Base-by-base conservation (phyloP, 2,797 vertebrate genomes). In the Craterocephalus amniculus region DNA sequence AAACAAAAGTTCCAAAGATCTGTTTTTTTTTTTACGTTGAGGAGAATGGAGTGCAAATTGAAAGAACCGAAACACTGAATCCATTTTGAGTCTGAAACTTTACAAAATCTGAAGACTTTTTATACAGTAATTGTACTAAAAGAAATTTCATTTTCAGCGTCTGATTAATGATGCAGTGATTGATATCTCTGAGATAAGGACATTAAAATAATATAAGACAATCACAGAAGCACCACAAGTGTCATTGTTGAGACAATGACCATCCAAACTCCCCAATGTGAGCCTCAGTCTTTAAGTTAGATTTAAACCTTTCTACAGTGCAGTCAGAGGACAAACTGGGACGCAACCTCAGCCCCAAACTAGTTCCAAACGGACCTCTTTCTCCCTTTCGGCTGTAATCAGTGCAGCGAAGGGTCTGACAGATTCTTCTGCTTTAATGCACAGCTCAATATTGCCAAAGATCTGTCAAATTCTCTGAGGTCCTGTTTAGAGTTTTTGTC, bases 401-500 rank as follows among this genome's bases (percentile, higher is more conserved):
- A 86, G 72, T 72, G 62, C 73, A 49, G 60, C 63, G 61, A 75
- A 58, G 69, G 35, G 40, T 91, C 79, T 84, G 82, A 87, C 83
- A 74, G 83, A 88, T 81, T 67, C 65, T 72, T 61, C 64, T 45
- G 65, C 83, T 73, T 70, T 87, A 81, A 84, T 79, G 69, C 77
- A 55, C 61, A 63, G 62, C 81, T 45, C 63, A 62, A 58, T 86
- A 69, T 72, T 76, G 90, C 91, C 90, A 86, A 84, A 64, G 76
- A 89, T 67, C 85, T 65, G 83, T 88, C 88, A 90, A 77, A 85
- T 61, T 65, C 72, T 76, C 78, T 6, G 61, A 88, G 76, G 85
- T 81, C 83, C 85, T 89, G 91, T 89, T 92, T 92, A 87, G 81
- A 91, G 72, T 87, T 89, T 83, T 76, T 75, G 82, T 90, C 88